Evolutionary conservation across 2,797 vertebrate genomes (phyloP).

Genomic region (Setipinna tenuifilis): DNA sequence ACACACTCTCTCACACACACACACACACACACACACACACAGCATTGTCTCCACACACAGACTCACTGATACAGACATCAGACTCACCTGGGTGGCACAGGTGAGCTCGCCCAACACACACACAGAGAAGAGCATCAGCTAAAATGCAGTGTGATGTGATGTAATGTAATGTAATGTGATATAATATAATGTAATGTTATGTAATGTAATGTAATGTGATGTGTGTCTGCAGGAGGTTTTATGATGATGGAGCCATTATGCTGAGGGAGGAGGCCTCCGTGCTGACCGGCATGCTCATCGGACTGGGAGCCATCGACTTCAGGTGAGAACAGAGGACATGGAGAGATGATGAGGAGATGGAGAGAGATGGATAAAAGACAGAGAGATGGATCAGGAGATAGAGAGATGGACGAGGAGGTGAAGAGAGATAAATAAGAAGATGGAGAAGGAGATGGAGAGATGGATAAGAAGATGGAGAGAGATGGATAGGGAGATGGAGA

Average conservation of each 20-base stretch:
- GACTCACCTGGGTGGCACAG: no score
- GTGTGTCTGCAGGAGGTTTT: conserved; percentile 75
- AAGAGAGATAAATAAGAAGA: no score
- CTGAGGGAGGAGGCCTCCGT: conserved; percentile 83
- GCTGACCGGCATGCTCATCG: conserved; percentile 86
- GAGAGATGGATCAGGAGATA: background rate
- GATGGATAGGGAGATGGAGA: no score
- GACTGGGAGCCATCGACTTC: conserved; percentile 87
- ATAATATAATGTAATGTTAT: background rate
- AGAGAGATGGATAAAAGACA: background rate
- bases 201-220: conserved; percentile 2
- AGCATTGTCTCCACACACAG: no score
- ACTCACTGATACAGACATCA: no score
- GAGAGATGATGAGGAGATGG: no score
- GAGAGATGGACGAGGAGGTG: background rate
- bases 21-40: background rate
- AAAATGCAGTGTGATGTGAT: no score
- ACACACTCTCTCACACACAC: background rate
- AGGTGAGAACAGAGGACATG: conserved; percentile 68
- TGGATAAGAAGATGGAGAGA: background rate
- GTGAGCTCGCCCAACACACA: no score
- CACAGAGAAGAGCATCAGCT: no score
- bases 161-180: no score
- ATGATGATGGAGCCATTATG: conserved; percentile 86
- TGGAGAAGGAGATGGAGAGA: background rate